These are phyloP conservation scores for Drosophila miranda DNA, from an alignment of 1,140 invertebrate genomes.

Conservation along the genomic window DNA sequence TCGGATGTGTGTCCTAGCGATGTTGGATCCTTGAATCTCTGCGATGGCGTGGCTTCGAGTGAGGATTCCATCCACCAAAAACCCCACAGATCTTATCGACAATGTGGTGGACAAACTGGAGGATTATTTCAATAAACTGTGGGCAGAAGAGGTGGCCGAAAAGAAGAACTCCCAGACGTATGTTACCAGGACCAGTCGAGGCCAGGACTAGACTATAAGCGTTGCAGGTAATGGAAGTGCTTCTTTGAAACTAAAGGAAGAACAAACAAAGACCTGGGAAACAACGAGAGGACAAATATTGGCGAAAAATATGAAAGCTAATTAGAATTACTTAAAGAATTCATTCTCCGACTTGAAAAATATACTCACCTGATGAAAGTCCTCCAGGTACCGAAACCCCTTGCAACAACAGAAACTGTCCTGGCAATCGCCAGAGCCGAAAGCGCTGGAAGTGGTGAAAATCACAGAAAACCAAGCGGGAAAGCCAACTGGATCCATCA, in stretches of 20 bases:
- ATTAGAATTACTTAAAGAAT: constrained; percentile 14
- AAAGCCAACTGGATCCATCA: too few species aligned
- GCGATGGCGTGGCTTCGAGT: too few species aligned
- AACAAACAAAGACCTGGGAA: too few species aligned
- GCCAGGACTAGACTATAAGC: constrained; percentile 14
- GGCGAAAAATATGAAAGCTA: constrained; percentile 1
- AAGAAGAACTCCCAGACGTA: constrained; percentile 32
- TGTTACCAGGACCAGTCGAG: neutral
- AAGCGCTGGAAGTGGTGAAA: too few species aligned
- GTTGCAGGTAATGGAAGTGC: neutral
- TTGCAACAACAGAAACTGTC: constrained; percentile 4
- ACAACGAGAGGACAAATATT: neutral
- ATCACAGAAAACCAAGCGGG: too few species aligned
- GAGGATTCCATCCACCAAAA: too few species aligned
- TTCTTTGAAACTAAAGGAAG: too few species aligned
- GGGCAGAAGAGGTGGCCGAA: constrained; percentile 60
- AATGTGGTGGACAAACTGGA: constrained; percentile 47
- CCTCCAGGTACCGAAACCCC: constrained; percentile 1
- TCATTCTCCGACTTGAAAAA: constrained; percentile 1
- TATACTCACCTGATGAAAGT: constrained; percentile 3
- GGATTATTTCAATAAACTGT: constrained; percentile 59
- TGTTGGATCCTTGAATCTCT: neutral
- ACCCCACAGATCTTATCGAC: constrained; percentile 7
- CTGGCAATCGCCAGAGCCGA: too few species aligned
- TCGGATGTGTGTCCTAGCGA: constrained; percentile 33